These are phyloP conservation scores for Subacronicta megacephala DNA, from an alignment of 2,888 invertebrate genomes.

Conservation along the genomic window DNA sequence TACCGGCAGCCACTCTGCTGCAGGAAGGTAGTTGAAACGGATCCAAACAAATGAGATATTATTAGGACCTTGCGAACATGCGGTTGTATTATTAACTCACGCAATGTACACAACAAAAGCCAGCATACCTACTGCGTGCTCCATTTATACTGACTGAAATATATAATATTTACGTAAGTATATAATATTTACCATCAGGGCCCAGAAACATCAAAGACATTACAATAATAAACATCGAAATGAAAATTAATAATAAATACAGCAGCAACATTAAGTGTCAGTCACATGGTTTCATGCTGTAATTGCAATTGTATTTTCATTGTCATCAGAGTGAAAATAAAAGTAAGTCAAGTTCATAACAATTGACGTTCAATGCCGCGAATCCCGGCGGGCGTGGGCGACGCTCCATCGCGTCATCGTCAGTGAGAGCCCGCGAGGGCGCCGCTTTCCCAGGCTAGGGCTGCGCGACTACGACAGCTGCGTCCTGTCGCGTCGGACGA, in stretches of 20 bases:
- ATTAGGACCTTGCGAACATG: slow-evolving; percentile 20
- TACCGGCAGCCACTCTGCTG: slow-evolving; percentile 3
- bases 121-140: no score
- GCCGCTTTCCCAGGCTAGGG: slow-evolving; percentile 76
- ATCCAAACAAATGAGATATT: slow-evolving; percentile 42
- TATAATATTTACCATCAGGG: no score
- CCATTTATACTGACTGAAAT: no score
- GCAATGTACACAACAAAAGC: slow-evolving; percentile 2
- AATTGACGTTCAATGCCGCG: slow-evolving; percentile 75
- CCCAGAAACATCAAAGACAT: no score
- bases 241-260: no score
- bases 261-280: neutral
- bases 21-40: slow-evolving; percentile 12
- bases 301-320: slow-evolving; percentile 10
- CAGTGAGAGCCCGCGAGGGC: slow-evolving; percentile 66
- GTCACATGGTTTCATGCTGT: neutral
- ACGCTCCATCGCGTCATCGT: slow-evolving; percentile 27
- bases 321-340: slow-evolving; percentile 51
- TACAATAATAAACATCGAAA: no score
- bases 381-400: slow-evolving; percentile 45
- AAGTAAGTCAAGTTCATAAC: slow-evolving; percentile 75
- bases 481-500: slow-evolving; percentile 52
- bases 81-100: slow-evolving; percentile 11
- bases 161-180: no score
- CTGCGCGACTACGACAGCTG: slow-evolving; percentile 56